These are phyloP conservation scores for Lepilemur ruficaudatus DNA, from an alignment of 2,797 vertebrate species.

Conservation along the genomic window DNA sequence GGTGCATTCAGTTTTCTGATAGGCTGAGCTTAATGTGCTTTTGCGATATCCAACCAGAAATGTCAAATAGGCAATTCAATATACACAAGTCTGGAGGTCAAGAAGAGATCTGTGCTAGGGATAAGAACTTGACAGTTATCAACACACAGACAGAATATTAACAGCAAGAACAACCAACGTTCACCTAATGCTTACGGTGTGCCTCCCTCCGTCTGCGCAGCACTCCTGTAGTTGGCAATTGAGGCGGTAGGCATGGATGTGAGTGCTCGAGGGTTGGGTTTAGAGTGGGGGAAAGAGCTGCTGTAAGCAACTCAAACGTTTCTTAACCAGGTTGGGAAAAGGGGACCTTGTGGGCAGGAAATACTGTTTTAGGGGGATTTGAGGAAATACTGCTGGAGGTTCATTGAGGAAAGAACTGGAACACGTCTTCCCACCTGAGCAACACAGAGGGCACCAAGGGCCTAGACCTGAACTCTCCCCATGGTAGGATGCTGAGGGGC, in stretches of 20 bases:
- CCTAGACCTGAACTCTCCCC: neutral
- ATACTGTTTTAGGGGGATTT: neutral
- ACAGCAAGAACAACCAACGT: neutral
- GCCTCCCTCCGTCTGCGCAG: neutral
- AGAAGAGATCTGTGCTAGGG: neutral
- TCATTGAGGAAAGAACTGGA: neutral
- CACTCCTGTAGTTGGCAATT: neutral
- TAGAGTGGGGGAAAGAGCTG: neutral
- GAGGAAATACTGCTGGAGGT: neutral
- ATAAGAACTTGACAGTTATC: neutral
- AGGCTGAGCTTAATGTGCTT: neutral
- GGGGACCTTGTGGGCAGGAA: neutral
- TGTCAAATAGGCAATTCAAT: neutral
- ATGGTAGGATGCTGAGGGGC: neutral
- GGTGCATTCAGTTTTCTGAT: neutral
- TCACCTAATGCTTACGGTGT: neutral
- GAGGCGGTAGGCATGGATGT: neutral
- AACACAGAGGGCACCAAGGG: too few relatives aligned
- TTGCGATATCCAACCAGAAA: neutral
- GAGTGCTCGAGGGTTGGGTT: neutral
- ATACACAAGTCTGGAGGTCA: neutral
- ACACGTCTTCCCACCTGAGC: neutral
- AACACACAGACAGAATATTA: neutral
- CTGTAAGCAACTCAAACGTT: neutral
- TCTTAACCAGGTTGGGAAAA: constrained; percentile 22